These are phyloP conservation scores for Staurois parvus DNA, from an alignment of 2,797 vertebrate genomes.

Conservation along the genomic window DNA sequence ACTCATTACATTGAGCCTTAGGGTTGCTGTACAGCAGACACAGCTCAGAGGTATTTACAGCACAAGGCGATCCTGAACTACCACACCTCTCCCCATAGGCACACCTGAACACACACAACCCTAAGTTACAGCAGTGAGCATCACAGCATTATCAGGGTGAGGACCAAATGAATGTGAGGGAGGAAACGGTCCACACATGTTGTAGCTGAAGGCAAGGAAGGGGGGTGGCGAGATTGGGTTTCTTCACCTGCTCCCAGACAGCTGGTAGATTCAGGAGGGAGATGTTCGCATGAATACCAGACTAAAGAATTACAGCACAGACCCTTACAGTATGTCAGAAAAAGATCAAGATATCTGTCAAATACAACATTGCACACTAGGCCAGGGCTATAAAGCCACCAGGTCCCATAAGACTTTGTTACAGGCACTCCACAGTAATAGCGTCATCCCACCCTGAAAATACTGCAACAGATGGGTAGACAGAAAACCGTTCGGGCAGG, in stretches of 20 bases:
- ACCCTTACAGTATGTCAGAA: not conserved
- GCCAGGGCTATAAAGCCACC: not conserved
- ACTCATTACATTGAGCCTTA: not conserved
- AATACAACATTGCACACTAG: not conserved
- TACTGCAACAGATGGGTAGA: no score
- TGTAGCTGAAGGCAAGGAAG: slow-evolving; percentile 28
- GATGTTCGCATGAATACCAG: slow-evolving; percentile 33
- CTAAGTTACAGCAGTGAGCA: not conserved
- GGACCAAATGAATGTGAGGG: slow-evolving; percentile 19
- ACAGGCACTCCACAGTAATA: not conserved
- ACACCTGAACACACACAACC: slow-evolving; percentile 1
- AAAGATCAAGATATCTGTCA: slow-evolving; percentile 8
- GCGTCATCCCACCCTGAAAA: no score
- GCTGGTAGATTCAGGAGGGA: slow-evolving; percentile 53
- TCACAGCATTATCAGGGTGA: slow-evolving; percentile 6
- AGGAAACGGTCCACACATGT: slow-evolving; percentile 40
- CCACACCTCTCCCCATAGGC: not conserved
- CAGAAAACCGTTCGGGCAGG: no score
- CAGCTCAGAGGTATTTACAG: not conserved
- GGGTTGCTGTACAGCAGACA: not conserved
- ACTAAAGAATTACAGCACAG: slow-evolving; percentile 4
- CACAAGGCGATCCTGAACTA: slow-evolving; percentile 1
- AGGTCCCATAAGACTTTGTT: not conserved
- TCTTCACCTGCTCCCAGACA: slow-evolving; percentile 59
- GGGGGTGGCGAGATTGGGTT: slow-evolving; percentile 46